Conservation (phyloP, 2,113 vertebrate species). For the Cinclus cinclus region DNA sequence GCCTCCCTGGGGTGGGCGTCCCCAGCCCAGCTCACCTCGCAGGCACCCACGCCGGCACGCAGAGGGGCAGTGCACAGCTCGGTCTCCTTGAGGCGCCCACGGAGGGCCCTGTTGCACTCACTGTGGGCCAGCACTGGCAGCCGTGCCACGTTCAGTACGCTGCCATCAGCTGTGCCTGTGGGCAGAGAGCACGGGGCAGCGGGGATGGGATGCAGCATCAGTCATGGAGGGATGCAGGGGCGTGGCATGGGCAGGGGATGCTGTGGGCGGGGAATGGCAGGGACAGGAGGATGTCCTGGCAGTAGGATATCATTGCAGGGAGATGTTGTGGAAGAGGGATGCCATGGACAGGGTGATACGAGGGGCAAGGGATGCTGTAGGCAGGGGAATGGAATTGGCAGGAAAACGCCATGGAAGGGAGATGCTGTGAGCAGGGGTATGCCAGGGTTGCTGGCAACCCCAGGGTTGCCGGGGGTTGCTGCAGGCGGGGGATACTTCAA, state of each 20-base stretch:
- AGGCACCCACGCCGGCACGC: slow-evolving; percentile 82
- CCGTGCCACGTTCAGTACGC: slow-evolving; percentile 83
- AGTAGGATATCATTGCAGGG: background rate
- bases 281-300: background rate
- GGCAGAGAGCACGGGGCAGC: accelerated
- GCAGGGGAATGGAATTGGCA: background rate
- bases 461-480: too few relatives aligned
- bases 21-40: slow-evolving; percentile 79
- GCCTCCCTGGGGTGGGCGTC: accelerated
- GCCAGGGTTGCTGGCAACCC: too few relatives aligned
- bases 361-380: background rate
- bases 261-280: too few relatives aligned
- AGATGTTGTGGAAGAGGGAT: background rate
- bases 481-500: background rate
- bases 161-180: slow-evolving; percentile 78
- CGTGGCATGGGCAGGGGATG: background rate
- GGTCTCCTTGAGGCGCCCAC: slow-evolving; percentile 82
- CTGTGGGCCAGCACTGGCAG: slow-evolving; percentile 83
- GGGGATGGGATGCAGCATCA: accelerated
- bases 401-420: background rate
- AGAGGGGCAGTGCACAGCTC: slow-evolving; percentile 91
- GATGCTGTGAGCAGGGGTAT: background rate
- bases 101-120: slow-evolving; percentile 83
- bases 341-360: background rate
- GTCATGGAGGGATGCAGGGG: background rate